A percentile compares a stretch with the other conserved stretches of the same genome.
Evolutionary conservation across 2,888 invertebrate species (phyloP).

Genomic region (Anthrax anthrax): DNA sequence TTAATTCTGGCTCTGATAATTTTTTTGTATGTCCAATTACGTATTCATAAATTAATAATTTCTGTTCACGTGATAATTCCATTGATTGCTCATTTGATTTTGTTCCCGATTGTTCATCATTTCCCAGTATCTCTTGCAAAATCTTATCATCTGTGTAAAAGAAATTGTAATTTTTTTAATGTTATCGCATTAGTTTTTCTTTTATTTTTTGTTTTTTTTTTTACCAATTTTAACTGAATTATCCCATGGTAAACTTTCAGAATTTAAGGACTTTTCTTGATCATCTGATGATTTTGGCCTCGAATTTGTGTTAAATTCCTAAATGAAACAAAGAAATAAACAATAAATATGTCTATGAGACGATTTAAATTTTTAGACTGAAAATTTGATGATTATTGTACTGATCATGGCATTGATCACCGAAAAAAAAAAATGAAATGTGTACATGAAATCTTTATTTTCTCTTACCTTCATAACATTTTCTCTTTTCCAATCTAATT

Average conservation of each 20-base stretch:
- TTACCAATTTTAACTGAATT: constrained; percentile 17
- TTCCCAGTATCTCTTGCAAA: constrained; percentile 15
- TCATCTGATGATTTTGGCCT: neutral
- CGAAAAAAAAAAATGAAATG: neutral
- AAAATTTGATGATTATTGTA: no score
- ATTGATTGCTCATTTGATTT: constrained; percentile 18
- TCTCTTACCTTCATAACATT: neutral
- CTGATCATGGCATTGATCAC: no score
- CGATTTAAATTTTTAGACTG: no score
- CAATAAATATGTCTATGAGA: no score
- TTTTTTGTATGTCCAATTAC: constrained; percentile 18
- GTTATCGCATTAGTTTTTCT: neutral
- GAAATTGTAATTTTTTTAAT: neutral
- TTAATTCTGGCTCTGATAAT: constrained; percentile 15
- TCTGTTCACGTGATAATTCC: constrained; percentile 19
- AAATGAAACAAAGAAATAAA: no score
- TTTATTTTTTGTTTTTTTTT: neutral
- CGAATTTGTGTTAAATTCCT: no score
- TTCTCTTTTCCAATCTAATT: constrained; percentile 3
- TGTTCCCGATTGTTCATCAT: neutral
- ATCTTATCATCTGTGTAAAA: constrained; percentile 8
- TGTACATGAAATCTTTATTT: no score
- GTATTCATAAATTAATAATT: constrained; percentile 23
- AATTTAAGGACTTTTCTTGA: constrained; percentile 11
- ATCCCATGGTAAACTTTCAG: constrained; percentile 13